Evolutionary conservation across 2,888 invertebrate species (phyloP).

Genomic region (Drosophila acutilabella): DNA sequence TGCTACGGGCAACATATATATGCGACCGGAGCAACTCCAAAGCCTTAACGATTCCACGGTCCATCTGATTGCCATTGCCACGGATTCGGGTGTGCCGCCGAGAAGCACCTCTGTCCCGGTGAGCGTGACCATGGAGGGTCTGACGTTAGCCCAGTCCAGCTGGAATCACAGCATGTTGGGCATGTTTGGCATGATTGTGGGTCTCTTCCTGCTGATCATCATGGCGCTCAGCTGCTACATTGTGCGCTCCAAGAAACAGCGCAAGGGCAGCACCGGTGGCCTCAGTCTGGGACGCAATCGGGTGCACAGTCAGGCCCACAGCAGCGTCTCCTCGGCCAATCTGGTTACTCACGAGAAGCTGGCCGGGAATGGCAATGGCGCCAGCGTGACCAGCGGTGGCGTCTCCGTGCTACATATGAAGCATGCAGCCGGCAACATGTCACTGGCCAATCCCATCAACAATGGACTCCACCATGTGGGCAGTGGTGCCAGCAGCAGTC

Average conservation of each 20-base stretch:
- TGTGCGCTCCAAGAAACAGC: constrained; percentile 87
- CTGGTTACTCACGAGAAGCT: constrained; percentile 84
- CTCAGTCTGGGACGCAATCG: constrained; percentile 82
- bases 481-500: constrained; percentile 86
- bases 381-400: constrained; percentile 75
- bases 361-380: constrained; percentile 60
- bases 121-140: constrained; percentile 87
- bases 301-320: constrained; percentile 84
- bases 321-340: constrained; percentile 84
- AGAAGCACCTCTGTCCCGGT: constrained; percentile 90
- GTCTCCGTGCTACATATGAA: constrained; percentile 83
- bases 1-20: constrained; percentile 87
- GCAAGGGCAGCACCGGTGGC: constrained; percentile 72
- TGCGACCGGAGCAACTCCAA: constrained; percentile 86
- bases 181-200: constrained; percentile 90
- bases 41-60: constrained; percentile 87
- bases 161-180: constrained; percentile 86
- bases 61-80: constrained; percentile 92
- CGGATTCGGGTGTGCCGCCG: constrained; percentile 94
- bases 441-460: constrained; percentile 82
- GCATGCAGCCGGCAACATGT: constrained; percentile 79
- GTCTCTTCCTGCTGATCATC: constrained; percentile 91
- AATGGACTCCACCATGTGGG: constrained; percentile 77
- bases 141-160: constrained; percentile 84
- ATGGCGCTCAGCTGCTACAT: constrained; percentile 91